Conservation (phyloP, 2,888 invertebrate species). For the Hydrotaea diabolus region DNA sequence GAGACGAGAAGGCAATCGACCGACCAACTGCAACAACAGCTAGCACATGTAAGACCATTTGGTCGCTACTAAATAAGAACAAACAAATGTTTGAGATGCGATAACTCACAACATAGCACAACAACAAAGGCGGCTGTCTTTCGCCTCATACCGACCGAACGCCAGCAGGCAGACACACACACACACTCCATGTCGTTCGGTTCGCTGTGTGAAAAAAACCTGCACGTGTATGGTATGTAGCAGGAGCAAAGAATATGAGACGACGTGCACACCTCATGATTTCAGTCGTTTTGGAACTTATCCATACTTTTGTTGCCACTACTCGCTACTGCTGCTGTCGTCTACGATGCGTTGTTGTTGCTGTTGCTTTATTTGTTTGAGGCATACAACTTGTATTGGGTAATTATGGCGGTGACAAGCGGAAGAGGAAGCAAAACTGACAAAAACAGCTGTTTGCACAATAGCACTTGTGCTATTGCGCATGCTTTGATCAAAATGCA, state of each 20-base stretch:
- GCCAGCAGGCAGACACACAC: not conserved
- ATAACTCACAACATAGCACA: constrained; percentile 40
- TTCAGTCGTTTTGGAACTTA: constrained; percentile 7
- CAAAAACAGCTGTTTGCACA: constrained; percentile 60
- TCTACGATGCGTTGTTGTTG: not conserved
- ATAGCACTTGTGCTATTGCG: constrained; percentile 32
- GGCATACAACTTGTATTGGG: constrained; percentile 33
- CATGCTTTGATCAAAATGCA: constrained; percentile 29
- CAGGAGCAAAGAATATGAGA: constrained; percentile 62
- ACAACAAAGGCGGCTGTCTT: not conserved
- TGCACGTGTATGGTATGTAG: constrained; percentile 64
- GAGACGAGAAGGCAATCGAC: constrained; percentile 49
- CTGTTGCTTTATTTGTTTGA: constrained; percentile 18
- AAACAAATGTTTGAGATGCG: constrained; percentile 65
- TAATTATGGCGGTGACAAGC: constrained; percentile 38
- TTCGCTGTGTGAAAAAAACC: constrained; percentile 51
- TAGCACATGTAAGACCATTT: constrained; percentile 28
- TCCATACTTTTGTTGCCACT: not conserved
- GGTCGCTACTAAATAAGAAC: constrained; percentile 26
- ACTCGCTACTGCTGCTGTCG: not conserved
- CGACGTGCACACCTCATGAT: not conserved
- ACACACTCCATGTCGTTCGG: not conserved
- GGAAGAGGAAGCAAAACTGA: constrained; percentile 49
- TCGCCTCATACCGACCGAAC: constrained; percentile 8
- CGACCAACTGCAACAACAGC: constrained; percentile 17